Base-by-base conservation (phyloP, 53 echinoderm and acorn worm species). In the Paracentrotus lividus region DNA sequence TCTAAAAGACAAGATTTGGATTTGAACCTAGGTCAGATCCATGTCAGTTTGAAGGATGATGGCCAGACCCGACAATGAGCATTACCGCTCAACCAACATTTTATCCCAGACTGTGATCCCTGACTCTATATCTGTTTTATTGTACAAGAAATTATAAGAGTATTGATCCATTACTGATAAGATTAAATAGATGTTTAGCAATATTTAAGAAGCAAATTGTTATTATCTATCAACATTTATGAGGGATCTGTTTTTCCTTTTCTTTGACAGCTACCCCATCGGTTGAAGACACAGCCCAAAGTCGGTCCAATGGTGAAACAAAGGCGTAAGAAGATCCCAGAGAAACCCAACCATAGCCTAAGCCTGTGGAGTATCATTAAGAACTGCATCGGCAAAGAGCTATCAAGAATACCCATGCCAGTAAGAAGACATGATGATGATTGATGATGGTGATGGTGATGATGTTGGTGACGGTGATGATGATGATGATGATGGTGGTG, bases 281-380 rank as follows among this genome's bases (percentile, higher is more conserved):
- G 93, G 66, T 49, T 91, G 75, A 92, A 94, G 93, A 91, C 93
- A 26, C 88, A 72, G 66, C 88, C 93, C 42, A 85, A 84, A n/a
- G 81, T 57, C 5, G 75, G 75, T 32, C 87, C 86, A 23, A 95
- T 54, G 85, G 96, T 91, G 34, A 92, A 90, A 84, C 84, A 91
- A 69, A 93, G 99, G 53, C 95, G 98, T 56, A 95, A 96, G 77
- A 97, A 94, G 27, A 97, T 98, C 53, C 94, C 96, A 77, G 95
- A 95, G 45, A 96, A 96, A 57, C 99, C 99, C 32, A 98, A 95
- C 93, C 95, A 95, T 78, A 96, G 96, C 55, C 99, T 98, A 42
- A 97, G 97, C 59, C 95, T 98, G 40, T 98, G 99, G 99, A 98
- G 97, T 85, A 98, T 98, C 65, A 98, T 98, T 72, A 98, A 98